These are phyloP conservation scores for Drosophila siamana DNA, from an alignment of 2,888 invertebrate species.

Conservation along the genomic window DNA sequence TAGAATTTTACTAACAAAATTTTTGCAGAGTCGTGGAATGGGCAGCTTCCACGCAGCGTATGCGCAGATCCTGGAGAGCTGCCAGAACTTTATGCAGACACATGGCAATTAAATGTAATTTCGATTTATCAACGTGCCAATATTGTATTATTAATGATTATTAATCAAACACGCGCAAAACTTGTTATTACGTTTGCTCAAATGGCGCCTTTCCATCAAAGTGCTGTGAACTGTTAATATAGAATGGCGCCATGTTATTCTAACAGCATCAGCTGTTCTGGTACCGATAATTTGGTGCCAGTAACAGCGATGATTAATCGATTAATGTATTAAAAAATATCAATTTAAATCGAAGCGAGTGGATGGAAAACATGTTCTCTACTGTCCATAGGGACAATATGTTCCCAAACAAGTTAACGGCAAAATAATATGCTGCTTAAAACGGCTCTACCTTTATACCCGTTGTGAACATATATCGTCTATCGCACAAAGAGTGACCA, in stretches of 20 bases:
- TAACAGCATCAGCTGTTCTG: neutral
- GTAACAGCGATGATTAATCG: neutral
- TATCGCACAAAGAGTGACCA: too few relatives aligned
- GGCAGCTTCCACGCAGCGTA: slow-evolving; percentile 74
- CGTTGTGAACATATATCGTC: too few relatives aligned
- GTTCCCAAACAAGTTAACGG: too few relatives aligned
- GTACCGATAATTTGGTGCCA: neutral
- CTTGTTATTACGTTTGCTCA: neutral
- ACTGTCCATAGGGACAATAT: too few relatives aligned
- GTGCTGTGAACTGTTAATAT: neutral
- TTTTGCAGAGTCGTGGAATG: slow-evolving; percentile 74
- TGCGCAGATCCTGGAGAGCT: slow-evolving; percentile 75
- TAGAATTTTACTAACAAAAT: too few relatives aligned
- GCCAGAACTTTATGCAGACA: slow-evolving; percentile 60
- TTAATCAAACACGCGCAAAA: neutral
- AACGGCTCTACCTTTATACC: too few relatives aligned
- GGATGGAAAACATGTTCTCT: too few relatives aligned
- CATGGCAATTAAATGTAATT: slow-evolving; percentile 24
- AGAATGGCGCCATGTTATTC: neutral
- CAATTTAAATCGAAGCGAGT: neutral
- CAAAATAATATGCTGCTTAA: too few relatives aligned
- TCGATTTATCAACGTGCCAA: neutral
- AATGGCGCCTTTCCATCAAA: neutral
- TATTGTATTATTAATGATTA: neutral
- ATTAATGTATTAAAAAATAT: neutral